Conservation (phyloP, 2,888 invertebrate species). For the Philereme vetulata region DNA sequence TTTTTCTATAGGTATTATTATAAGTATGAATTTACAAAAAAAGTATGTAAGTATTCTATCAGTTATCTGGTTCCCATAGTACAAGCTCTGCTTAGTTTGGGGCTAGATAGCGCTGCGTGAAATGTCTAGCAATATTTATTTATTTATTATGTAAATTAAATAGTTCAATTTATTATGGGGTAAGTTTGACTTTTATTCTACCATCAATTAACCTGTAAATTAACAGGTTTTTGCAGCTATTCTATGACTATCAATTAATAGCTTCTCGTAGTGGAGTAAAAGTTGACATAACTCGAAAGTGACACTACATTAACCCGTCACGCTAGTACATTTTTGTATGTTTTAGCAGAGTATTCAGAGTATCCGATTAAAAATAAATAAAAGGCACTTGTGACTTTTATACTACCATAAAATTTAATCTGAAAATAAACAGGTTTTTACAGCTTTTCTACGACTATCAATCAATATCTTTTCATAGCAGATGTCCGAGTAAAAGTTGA, state of each 20-base stretch:
- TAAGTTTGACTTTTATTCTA: background rate
- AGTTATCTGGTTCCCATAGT: too few species aligned
- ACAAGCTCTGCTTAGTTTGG: too few species aligned
- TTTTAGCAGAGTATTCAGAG: too few species aligned
- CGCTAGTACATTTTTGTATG: too few species aligned
- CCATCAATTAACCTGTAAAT: background rate
- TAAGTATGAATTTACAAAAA: too few species aligned
- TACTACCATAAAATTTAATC: background rate
- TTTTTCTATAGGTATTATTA: too few species aligned
- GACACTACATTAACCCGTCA: constrained; percentile 15
- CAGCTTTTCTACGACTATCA: constrained; percentile 11
- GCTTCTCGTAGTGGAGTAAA: constrained; percentile 1
- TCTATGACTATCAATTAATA: constrained; percentile 12
- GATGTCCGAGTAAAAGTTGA: constrained; percentile 16
- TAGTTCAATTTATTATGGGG: too few species aligned
- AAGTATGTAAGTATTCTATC: too few species aligned
- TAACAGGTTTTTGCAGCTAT: constrained; percentile 8
- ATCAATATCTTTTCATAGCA: constrained; percentile 7
- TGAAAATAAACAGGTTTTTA: constrained; percentile 11
- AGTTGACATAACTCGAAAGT: constrained; percentile 16
- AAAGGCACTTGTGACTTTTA: constrained; percentile 1
- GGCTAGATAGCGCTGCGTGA: too few species aligned
- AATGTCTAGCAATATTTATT: too few species aligned
- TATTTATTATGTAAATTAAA: too few species aligned
- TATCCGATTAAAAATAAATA: background rate